Conservation (phyloP, 2,113 vertebrate species). For the Formicarius rufipectus region DNA sequence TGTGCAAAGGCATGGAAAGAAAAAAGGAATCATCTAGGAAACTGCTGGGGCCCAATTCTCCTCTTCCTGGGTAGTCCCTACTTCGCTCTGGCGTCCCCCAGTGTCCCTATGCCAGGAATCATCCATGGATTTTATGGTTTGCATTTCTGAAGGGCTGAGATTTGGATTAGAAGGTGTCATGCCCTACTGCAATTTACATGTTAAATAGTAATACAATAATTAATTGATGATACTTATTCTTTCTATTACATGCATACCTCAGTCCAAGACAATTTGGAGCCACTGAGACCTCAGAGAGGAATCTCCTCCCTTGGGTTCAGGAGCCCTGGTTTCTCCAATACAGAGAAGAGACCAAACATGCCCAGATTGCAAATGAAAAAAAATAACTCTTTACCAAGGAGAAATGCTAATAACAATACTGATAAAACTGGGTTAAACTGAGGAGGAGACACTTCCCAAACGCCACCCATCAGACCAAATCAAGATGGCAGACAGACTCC, state of each 20-base stretch:
- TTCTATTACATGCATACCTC: neutral
- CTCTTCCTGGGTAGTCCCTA: neutral
- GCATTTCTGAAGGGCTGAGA: neutral
- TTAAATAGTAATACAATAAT: neutral
- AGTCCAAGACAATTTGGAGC: neutral
- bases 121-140: fast-evolving
- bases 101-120: neutral
- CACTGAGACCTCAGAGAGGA: neutral
- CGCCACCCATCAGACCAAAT: neutral
- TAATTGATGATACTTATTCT: neutral
- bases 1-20: neutral
- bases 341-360: neutral
- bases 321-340: neutral
- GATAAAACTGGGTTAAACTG: neutral
- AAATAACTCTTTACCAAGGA: neutral
- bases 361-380: neutral
- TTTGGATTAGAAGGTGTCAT: neutral
- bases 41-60: neutral
- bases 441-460: neutral
- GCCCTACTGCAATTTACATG: neutral
- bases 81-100: fast-evolving
- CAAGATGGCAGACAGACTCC: neutral
- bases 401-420: neutral
- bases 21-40: neutral
- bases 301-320: neutral